Conservation (phyloP, 2,888 invertebrate genomes). For the Bellardia pandia region DNA sequence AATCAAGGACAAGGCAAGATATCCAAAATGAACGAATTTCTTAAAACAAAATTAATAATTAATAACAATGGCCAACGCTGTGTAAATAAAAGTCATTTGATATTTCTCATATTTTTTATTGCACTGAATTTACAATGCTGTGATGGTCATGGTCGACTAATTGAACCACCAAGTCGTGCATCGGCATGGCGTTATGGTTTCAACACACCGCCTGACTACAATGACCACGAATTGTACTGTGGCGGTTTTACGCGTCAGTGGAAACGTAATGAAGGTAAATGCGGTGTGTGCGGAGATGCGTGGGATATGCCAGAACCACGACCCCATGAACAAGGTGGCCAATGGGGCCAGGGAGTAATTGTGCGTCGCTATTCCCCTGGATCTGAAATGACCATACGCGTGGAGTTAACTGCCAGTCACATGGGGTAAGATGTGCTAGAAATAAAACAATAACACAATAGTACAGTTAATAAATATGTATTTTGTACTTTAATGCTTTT, state of each 20-base stretch:
- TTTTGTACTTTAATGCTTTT: slow-evolving; percentile 24
- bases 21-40: slow-evolving; percentile 50
- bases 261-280: slow-evolving; percentile 92
- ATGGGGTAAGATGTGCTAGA: slow-evolving; percentile 85
- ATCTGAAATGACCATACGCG: slow-evolving; percentile 88
- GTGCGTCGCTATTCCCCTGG: slow-evolving; percentile 91
- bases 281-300: slow-evolving; percentile 94
- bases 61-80: slow-evolving; percentile 10
- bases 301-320: slow-evolving; percentile 90
- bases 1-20: slow-evolving; percentile 24
- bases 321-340: slow-evolving; percentile 92
- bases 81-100: slow-evolving; percentile 34
- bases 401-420: slow-evolving; percentile 95
- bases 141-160: slow-evolving; percentile 83
- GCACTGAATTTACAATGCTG: slow-evolving; percentile 67
- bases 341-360: slow-evolving; percentile 92
- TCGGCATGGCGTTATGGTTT: slow-evolving; percentile 96
- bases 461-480: neutral
- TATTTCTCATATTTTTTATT: slow-evolving; percentile 36
- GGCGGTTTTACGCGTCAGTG: slow-evolving; percentile 94
- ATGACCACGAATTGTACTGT: slow-evolving; percentile 94
- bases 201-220: slow-evolving; percentile 94
- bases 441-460: neutral
- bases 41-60: slow-evolving; percentile 22
- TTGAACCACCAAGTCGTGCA: slow-evolving; percentile 94